Conservation (phyloP, 2,113 vertebrate genomes). For the Oceanites oceanicus region DNA sequence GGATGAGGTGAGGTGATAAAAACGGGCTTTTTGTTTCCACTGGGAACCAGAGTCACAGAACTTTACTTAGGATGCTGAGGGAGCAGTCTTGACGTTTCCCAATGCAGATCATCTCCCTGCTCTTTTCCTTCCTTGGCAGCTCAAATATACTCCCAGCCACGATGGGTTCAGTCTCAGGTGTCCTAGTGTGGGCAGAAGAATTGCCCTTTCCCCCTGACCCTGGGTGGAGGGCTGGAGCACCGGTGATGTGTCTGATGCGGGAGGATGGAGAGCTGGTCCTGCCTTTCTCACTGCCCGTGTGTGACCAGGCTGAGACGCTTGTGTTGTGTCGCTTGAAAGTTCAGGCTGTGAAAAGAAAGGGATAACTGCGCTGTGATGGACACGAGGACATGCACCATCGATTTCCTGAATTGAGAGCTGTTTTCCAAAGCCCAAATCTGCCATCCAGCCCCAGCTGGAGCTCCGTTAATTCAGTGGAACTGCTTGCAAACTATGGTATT, state of each 20-base stretch:
- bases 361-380: neutral
- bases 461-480: neutral
- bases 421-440: neutral
- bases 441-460: neutral
- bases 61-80: neutral
- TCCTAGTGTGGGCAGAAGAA: neutral
- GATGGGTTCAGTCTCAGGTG: neutral
- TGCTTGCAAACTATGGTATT: neutral
- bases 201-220: neutral
- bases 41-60: neutral
- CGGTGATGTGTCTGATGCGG: rapidly evolving
- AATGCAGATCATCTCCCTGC: neutral
- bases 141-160: neutral
- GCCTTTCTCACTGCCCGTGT: neutral
- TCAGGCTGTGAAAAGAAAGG: neutral
- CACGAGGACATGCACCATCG: neutral
- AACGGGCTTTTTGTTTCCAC: conserved; percentile 37
- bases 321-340: rapidly evolving
- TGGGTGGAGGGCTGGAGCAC: neutral
- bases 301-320: neutral
- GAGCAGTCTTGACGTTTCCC: neutral
- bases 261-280: neutral
- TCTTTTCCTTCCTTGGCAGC: neutral
- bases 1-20: conserved; percentile 63
- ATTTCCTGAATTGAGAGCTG: neutral